phyloP scores from a whole-genome alignment of 2,113 vertebrate genomes.

The Silurus asotus region DNA sequence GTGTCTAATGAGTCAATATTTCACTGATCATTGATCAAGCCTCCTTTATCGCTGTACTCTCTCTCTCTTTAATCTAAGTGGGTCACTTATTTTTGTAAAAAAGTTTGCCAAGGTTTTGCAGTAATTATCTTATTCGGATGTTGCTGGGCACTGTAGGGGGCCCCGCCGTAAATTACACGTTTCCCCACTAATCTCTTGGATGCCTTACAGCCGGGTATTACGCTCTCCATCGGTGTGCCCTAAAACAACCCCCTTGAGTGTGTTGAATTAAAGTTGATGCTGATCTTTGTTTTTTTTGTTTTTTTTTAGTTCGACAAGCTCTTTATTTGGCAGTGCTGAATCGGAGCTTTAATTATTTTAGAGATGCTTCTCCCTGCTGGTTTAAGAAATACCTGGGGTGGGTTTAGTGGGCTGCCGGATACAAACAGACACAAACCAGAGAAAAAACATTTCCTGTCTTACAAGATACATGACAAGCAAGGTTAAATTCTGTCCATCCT shows the following conservation, averaged over 20 bases:
- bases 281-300: constrained; percentile 75
- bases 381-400: constrained; percentile 72
- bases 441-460: not conserved
- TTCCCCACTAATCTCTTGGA: constrained; percentile 71
- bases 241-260: constrained; percentile 74
- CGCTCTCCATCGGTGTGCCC: constrained; percentile 70
- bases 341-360: constrained; percentile 74
- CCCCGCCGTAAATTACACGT: constrained; percentile 72
- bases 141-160: constrained; percentile 71
- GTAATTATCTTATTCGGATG: constrained; percentile 73
- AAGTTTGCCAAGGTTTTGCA: constrained; percentile 72
- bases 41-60: constrained; percentile 18
- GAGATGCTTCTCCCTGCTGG: constrained; percentile 61
- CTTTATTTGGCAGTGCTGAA: constrained; percentile 76
- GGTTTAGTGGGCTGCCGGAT: constrained; percentile 67
- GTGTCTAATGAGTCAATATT: constrained; percentile 1
- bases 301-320: constrained; percentile 68
- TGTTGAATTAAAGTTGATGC: constrained; percentile 77
- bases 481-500: not conserved
- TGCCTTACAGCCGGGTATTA: constrained; percentile 74
- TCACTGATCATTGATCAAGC: constrained; percentile 62
- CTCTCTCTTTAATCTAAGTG: constrained; percentile 61
- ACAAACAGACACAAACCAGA: constrained; percentile 58
- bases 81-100: constrained; percentile 74
- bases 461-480: not conserved